Evolutionary conservation across 2,797 vertebrate genomes (phyloP).

Genomic region (Sparidentex hasta): DNA sequence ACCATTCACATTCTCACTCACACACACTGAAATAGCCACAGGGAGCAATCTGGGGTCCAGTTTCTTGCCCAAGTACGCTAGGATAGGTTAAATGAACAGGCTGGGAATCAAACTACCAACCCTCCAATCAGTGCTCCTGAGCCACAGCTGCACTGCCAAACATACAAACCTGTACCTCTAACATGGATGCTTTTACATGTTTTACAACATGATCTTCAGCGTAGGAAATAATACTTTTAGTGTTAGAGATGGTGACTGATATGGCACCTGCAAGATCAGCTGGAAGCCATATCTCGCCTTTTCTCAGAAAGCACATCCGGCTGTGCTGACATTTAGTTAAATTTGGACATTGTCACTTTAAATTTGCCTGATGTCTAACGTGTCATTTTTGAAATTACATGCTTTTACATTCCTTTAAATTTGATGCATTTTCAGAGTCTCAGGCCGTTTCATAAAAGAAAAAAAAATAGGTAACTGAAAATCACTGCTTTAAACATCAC

Average conservation of each 20-base stretch:
- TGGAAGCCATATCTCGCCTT: background rate
- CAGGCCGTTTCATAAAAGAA: conserved; percentile 9
- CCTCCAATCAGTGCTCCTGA: too few species aligned
- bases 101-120: too few species aligned
- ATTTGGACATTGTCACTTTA: background rate
- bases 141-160: too few species aligned
- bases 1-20: too few species aligned
- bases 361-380: background rate
- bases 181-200: background rate
- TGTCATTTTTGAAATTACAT: conserved; percentile 2
- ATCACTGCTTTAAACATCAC: conserved; percentile 3
- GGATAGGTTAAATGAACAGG: too few species aligned
- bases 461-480: conserved; percentile 3
- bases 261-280: background rate
- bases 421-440: background rate
- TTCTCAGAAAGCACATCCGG: conserved; percentile 5
- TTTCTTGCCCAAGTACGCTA: too few species aligned
- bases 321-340: background rate
- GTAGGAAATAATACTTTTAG: background rate
- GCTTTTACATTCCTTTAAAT: conserved; percentile 15
- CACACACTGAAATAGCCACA: too few species aligned
- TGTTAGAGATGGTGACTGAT: background rate
- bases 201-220: background rate
- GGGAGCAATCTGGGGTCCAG: too few species aligned
- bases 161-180: background rate